Base-by-base conservation (phyloP, 2,113 vertebrate species). In the Phocoena sinus region DNA sequence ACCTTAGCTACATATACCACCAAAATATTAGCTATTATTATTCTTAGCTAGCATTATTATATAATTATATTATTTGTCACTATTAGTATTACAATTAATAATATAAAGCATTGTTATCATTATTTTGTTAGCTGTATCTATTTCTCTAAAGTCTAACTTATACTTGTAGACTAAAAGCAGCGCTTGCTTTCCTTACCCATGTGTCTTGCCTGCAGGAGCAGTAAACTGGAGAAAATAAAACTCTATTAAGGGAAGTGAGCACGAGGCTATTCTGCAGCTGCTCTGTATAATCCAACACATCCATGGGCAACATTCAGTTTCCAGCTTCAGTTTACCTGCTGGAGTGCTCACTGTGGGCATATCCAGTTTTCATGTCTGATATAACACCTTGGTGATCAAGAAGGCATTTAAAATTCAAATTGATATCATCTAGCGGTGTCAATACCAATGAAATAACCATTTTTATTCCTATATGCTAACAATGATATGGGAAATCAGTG, bases 171-270 rank as follows among this genome's bases (percentile, higher is more conserved):
- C 44, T 77, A 67, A 96, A 93, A 93, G 53, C 6, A 28, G 38
- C 17, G 2, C 73, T 94, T 84, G 26, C 11, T 83, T 85, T 91
- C 53, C 58, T 96, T 41, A 60, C 79, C 85, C 89, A 84, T 83
- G 88, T 96, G 68, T 89, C 74, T 93, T 96, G 93, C 96, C 97
- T 89, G 91, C 86, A 95, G 97, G 94, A 95, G 50, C 68, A 90
- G 86, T 53, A 95, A 95, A 44, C 95, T 95, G 94, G 97, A 95
- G 84, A 95, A 97, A 97, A 97, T 83, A 93, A 91, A 97, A 89
- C 25, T 90, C 67, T 67, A 82, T 96, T 95, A 97, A 94, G 50
- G 74, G 53, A 79, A 80, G 47, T 5, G 38, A 89, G n/a, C 82
- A 67, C 8, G 21, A 87, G 86, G 80, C 93, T 67, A 63, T 79